Evolutionary conservation across 2,113 vertebrate species (phyloP), one percentile per base, ranked within the genome.

Genomic region (Hippolais icterina): DNA sequence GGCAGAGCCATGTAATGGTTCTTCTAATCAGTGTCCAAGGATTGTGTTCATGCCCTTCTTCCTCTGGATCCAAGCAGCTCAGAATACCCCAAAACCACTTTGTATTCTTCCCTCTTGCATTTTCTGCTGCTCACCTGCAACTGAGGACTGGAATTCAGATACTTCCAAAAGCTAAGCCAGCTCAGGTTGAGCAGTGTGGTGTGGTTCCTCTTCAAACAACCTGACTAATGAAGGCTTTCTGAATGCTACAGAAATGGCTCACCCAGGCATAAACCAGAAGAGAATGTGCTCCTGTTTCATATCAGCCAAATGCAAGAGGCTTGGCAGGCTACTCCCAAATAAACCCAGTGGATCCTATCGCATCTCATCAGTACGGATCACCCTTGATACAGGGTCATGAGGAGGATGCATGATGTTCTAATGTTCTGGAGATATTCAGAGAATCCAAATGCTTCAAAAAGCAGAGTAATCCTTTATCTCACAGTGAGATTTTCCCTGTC

Each of bases 351-450:
- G 49, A 96, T 78, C 86, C 66, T 23, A 7, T 95, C 22, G 0
- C 83, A 59, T 89, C 93, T 87, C 92, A 72, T 94, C 87, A 47
- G 77, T 71, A 29, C 76, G 86, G 94, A 88, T 94, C 70, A 83
- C 69, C 87, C 93, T 97, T 94, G 87, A 94, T 66, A 41, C 70
- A 79, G 88, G 84, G 87, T 93, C 95, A 75, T 85, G 72, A 96
- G 94, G 71, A 91, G 63, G 91, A 81, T 92, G 82, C 17, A 16
- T 97, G 95, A 97, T 53, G 15, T 65, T 65, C 90, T 96, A 92
- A 97, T 54, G 60, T 78, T 93, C 65, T 78, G 49, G 53, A 75
- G 76, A 77, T 49, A 49, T 71, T 53, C 44, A 50, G 83, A 94
- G 87, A 94, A 80, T 91, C 61, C 54, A 60, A 83, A 93, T 85